A percentile compares a stretch with the other conserved stretches of the same genome.
These are phyloP conservation scores for Sphecodes monilicornis DNA, from an alignment of 2,888 invertebrate genomes.

Conservation along the genomic window DNA sequence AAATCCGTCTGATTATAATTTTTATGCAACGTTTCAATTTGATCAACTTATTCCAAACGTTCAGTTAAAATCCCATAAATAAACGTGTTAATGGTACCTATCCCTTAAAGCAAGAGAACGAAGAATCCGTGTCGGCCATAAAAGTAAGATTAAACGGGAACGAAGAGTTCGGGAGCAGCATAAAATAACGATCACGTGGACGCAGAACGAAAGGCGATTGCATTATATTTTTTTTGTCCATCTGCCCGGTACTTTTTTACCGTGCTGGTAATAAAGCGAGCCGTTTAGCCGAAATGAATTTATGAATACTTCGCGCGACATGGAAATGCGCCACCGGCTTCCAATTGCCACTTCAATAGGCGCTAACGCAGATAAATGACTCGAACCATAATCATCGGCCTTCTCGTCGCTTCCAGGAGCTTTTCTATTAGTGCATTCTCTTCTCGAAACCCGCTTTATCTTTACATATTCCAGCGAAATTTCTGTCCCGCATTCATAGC, in stretches of 20 bases:
- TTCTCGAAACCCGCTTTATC: conserved; percentile 11
- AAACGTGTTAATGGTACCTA: neutral
- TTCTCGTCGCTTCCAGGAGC: conserved; percentile 46
- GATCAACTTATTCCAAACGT: neutral
- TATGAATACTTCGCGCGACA: conserved; percentile 70
- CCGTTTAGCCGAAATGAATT: conserved; percentile 75
- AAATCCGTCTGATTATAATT: neutral
- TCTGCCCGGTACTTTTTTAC: conserved; percentile 54
- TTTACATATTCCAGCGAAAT: conserved; percentile 9
- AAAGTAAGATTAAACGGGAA: conserved; percentile 21
- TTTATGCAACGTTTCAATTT: neutral
- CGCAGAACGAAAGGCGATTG: conserved; percentile 26
- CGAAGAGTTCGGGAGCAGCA: conserved; percentile 18
- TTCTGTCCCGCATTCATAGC: neutral
- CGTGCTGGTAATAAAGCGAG: conserved; percentile 63
- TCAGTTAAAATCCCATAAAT: neutral
- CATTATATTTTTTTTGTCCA: conserved; percentile 41
- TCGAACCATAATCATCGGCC: conserved; percentile 54
- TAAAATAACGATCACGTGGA: conserved; percentile 43
- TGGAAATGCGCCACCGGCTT: conserved; percentile 57
- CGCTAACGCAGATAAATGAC: conserved; percentile 78
- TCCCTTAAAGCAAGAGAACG: neutral
- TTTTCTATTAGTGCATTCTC: conserved; percentile 46
- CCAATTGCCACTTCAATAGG: conserved; percentile 75
- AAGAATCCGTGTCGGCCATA: neutral